These are phyloP conservation scores for Morbakka virulenta DNA, from an alignment of 30 jellyfish, hydroid and myxozoan genomes.

Conservation along the genomic window DNA sequence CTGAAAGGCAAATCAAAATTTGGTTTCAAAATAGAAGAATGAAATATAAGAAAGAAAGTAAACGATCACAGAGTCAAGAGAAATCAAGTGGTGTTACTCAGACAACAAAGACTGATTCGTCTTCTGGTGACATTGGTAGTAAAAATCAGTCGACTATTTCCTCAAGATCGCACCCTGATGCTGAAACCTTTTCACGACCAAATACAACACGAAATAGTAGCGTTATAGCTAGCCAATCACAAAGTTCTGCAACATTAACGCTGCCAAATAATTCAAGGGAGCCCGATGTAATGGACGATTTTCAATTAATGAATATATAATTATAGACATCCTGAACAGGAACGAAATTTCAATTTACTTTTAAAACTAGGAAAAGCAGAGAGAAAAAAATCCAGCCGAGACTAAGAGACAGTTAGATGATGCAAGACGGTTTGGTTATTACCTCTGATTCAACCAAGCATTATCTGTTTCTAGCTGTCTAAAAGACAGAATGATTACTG, in stretches of 20 bases:
- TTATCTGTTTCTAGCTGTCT: too few relatives aligned
- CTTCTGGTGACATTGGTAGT: background rate
- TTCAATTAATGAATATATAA: background rate
- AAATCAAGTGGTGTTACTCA: conserved; percentile 37
- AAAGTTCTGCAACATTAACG: background rate
- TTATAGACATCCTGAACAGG: too few relatives aligned
- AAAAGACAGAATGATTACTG: too few relatives aligned
- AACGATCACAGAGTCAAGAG: conserved; percentile 65
- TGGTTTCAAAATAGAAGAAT: conserved; percentile 97
- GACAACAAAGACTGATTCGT: conserved; percentile 4
- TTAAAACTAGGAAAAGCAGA: too few relatives aligned
- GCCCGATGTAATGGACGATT: background rate
- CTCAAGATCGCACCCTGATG: background rate
- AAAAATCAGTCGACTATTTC: background rate
- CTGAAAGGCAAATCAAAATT: conserved; percentile 92
- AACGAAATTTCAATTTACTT: too few relatives aligned
- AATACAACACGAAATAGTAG: background rate
- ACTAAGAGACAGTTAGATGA: too few relatives aligned
- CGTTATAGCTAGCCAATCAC: background rate
- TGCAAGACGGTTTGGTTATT: too few relatives aligned
- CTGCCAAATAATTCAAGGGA: background rate
- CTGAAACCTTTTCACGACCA: background rate
- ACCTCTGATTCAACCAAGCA: too few relatives aligned
- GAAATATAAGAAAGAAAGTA: conserved; percentile 93
- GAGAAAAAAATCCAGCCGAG: too few relatives aligned